Conservation (phyloP, 2,113 vertebrate genomes). For the Crypturellus undulatus region DNA sequence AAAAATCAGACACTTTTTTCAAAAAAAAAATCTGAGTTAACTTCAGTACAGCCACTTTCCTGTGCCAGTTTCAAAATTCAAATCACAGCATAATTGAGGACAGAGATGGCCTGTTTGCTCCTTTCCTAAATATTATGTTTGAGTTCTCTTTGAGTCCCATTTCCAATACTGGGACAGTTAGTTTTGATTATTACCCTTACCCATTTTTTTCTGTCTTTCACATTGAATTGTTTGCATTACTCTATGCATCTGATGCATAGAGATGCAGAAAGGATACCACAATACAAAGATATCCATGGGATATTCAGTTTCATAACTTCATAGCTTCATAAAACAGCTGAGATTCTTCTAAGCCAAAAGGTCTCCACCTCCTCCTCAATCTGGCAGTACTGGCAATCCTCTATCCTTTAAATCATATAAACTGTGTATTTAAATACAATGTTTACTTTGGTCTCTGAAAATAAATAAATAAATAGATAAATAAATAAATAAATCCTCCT, state of each 20-base stretch:
- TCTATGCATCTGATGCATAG: background rate
- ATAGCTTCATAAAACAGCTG: background rate
- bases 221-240: background rate
- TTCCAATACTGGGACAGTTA: background rate
- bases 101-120: background rate
- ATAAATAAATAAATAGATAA: background rate
- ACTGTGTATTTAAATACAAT: background rate
- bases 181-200: background rate
- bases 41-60: background rate
- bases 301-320: background rate
- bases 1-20: background rate
- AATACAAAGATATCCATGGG: background rate
- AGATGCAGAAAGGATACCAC: rapidly evolving
- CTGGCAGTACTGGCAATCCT: background rate
- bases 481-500: no score
- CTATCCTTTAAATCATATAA: background rate
- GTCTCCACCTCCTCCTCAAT: background rate
- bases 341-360: background rate
- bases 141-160: background rate
- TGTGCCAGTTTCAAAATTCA: background rate
- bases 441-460: background rate
- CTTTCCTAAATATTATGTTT: background rate
- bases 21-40: background rate
- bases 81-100: background rate
- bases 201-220: background rate